Evolutionary conservation across 2,888 invertebrate species (phyloP), one percentile per base, ranked within the genome.

Genomic region (Plebejus anna): DNA sequence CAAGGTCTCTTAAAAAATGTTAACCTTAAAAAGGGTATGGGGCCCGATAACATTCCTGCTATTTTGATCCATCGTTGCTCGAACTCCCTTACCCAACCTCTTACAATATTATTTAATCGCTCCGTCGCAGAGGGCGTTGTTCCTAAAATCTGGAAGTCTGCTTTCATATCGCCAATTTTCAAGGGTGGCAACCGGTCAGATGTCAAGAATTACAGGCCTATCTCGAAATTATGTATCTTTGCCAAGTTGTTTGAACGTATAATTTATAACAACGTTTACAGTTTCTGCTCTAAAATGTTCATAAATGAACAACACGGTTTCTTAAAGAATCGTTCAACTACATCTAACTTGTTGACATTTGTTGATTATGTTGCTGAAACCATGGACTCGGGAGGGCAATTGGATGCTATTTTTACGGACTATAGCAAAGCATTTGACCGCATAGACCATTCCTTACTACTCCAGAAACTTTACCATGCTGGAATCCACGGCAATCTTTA

Each of bases 251-350:
- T 57, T 57, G 57, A 57, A 57, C 16, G 57, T 16, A 57, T 57
- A 16, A 57, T 57, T 57, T 57, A 57, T 57, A n/a, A 51, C 51
- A 51, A 57, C n/a, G 57, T 57, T 16, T 57, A 57, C n/a, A 57
- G 57, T 11, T 57, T 57, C 11, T 66, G 22, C n/a, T 66, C 66
- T 7, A 66, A 28, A 4, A 28, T 32, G 9, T 32, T 66, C 61
- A 61, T 61, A 7, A n/a, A 61, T 4, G 73, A 73, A 28, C 73
- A 73, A 22, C 73, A 73, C n/a, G 73, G 73, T 22, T 73, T 73
- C 32, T 0, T 55, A 22, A 73, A 22, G 28, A 6, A 28, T 2
- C 73, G 73, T 47, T 73, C 32, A 73, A 73, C 73, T 51, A 11
- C 51, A 28, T 73, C 55, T 28, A 55, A 47, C 55, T 47, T 73